Base-by-base conservation (phyloP, 2,888 invertebrate genomes). In the Orchestes rusci region DNA sequence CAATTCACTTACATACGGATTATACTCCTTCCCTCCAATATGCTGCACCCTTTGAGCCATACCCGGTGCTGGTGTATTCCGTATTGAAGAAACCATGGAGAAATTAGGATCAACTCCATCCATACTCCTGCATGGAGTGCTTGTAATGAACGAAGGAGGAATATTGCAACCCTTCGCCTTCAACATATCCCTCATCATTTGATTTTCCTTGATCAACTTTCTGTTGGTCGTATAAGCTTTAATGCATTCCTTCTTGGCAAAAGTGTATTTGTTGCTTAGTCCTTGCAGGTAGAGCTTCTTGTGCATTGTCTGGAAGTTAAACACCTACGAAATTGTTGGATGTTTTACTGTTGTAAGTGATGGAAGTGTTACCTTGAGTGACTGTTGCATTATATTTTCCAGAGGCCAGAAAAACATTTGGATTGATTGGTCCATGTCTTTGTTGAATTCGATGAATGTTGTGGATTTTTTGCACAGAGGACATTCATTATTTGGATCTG, bases 281-380 rank as follows among this genome's bases (percentile, higher is more conserved):
- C 51, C 47, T 44, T 62, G 56, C 10, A 55, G 39, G 16, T 61
- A 50, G 19, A 51, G 48, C 13, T 40, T 48, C 15, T 52, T 53
- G 20, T 67, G 61, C 36, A 54, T 53, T 8, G 48, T 47, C 58
- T 67, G 67, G 50, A 65, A 67, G 37, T 53, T 53, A 27, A 50
- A 55, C 28, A 60, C 49, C 59, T 61, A 36, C 29, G 53, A 53
- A 23, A 27, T 19, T 7, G 18, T 12, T 8, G 13, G 8, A 29
- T 27, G 28, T 32, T 3, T 28, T 7, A 27, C 16, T 27, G 4
- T 3, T 12, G 16, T n/a, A n/a, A n/a, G n/a, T n/a, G n/a, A n/a
- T n/a, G n/a, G n/a, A n/a, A n/a, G n/a, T n/a, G n/a, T n/a, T 51
- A 63, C 64, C 55, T 63, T 59, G 19, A 58, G 43, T 16, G 48